Evolutionary conservation across 2,113 vertebrate species (phyloP).

Genomic region (Heptranchias perlo): DNA sequence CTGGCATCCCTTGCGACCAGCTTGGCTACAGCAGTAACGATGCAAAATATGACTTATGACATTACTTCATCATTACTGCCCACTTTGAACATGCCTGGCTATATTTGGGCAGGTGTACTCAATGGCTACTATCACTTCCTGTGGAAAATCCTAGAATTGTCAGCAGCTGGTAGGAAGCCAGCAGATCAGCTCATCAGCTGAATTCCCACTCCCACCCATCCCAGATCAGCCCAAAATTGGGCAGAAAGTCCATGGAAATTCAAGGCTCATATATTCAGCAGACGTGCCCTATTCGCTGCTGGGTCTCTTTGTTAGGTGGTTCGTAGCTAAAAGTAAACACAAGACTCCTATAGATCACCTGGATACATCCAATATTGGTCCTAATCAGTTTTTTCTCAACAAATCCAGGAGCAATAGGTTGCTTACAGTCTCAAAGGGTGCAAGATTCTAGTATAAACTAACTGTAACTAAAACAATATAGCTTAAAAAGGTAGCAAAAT

Average conservation of each 20-base stretch:
- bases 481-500: neutral
- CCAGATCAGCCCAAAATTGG: neutral
- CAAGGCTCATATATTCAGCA: neutral
- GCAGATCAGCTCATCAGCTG: neutral
- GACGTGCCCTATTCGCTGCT: neutral
- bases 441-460: neutral
- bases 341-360: neutral
- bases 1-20: no score
- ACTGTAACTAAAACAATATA: neutral
- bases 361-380: neutral
- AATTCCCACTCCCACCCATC: no score
- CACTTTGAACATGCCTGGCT: neutral
- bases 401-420: neutral
- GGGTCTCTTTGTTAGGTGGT: neutral
- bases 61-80: neutral
- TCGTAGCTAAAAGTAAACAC: neutral
- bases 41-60: neutral
- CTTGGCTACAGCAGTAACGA: neutral
- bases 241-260: neutral
- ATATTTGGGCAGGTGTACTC: neutral
- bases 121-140: neutral
- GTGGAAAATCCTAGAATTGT: neutral
- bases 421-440: neutral
- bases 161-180: neutral
- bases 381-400: neutral